Evolutionary conservation across 2,113 vertebrate genomes (phyloP), one percentile per base, ranked within the genome.

Genomic region (Cairina moschata): DNA sequence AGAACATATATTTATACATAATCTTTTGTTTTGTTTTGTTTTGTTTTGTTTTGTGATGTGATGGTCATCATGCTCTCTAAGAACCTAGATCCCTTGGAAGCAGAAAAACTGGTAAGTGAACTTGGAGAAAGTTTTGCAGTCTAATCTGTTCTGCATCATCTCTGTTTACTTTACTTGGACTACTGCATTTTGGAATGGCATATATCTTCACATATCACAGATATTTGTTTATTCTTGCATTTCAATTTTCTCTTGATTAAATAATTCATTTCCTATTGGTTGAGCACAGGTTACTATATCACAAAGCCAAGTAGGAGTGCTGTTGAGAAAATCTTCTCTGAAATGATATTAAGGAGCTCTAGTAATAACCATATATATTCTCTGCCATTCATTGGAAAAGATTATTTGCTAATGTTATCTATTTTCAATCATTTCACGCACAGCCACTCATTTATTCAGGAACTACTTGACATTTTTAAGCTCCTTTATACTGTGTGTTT

Each of bases 391-490:
- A 58, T 40, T 62, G 32, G 65, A 88, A 95, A 91, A 91, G 79
- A 94, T 90, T 88, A 83, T 83, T 28, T 83, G 83, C 56, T 93
- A 81, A 86, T 91, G 86, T 78, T 83, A 90, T 93, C 76, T 34
- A 0, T 88, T 94, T 94, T 38, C 32, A 86, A 90, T 79, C 86
- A 88, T 59, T 94, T 94, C 73, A 92, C 85, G 55, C 62, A 73
- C 66, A 95, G 69, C 31, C 52, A 81, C 18, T 88, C 73, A 60
- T 93, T 95, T 95, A 90, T 91, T 90, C 80, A 90, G 86, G 88
- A 96, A 66, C 80, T 86, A 71, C 86, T 88, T 83, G 76, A 95
- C 79, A 94, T 88, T 95, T 95, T 74, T 86, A 93, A 96, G 80
- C 79, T 94, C 56, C 69, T 95, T 91, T 95, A 78, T 78, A 10